Percentiles rank a stretch among this genome's conserved stretches.
Conservation (phyloP, 2,797 vertebrate genomes). For the Falco berigora region DNA sequence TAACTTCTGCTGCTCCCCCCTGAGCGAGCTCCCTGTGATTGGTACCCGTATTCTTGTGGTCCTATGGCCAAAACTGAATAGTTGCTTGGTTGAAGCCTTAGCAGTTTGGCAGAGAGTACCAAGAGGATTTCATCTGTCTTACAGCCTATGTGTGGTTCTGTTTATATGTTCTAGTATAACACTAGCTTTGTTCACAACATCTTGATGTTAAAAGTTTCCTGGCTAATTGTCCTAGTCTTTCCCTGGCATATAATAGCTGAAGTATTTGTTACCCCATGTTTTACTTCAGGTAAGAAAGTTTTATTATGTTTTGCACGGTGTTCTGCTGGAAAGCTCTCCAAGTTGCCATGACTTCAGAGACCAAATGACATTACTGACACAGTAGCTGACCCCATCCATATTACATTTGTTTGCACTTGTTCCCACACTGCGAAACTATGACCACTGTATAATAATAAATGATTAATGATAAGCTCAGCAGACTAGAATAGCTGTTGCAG, state of each 20-base stretch:
- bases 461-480: background rate
- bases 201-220: background rate
- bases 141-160: background rate
- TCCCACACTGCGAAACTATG: background rate
- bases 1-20: background rate
- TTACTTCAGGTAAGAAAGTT: background rate
- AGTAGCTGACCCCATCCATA: background rate
- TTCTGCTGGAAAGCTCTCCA: background rate
- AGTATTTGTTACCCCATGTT: background rate
- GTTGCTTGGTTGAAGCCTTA: background rate
- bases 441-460: background rate
- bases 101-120: background rate
- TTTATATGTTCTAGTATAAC: background rate
- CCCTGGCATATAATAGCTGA: background rate
- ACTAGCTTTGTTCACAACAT: background rate
- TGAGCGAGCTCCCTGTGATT: background rate
- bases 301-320: background rate
- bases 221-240: background rate
- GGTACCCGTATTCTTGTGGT: background rate
- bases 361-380: background rate
- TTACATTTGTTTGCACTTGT: background rate
- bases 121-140: background rate
- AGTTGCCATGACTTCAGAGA: background rate
- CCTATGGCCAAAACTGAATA: background rate
- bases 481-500: background rate